A percentile compares a stretch with the other conserved stretches of the same genome.
phyloP scores from a whole-genome alignment of 2,113 vertebrate genomes.

The Tupaia chinensis region DNA sequence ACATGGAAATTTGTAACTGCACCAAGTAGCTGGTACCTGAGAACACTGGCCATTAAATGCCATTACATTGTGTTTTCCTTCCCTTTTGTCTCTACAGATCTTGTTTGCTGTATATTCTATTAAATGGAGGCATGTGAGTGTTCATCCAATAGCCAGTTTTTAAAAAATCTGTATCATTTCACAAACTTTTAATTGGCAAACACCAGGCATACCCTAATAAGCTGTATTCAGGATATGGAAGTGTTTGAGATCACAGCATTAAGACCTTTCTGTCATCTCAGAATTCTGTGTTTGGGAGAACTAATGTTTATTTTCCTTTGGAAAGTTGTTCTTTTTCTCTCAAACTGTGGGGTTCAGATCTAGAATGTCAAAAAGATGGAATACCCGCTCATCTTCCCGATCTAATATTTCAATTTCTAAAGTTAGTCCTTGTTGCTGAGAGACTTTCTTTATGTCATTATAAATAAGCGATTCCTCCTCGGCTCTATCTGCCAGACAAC shows the following conservation, averaged over 20 bases:
- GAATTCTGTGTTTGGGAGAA: conserved; percentile 48
- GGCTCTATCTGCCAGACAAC: background rate
- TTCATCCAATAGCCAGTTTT: background rate
- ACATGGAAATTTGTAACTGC: background rate
- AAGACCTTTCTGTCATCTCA: background rate
- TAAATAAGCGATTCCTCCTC: conserved; percentile 66
- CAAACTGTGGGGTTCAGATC: conserved; percentile 22
- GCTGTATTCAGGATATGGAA: background rate
- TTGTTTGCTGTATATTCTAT: background rate
- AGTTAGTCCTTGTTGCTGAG: conserved; percentile 76
- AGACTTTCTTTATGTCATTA: conserved; percentile 21
- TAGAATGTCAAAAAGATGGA: conserved; percentile 46
- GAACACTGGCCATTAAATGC: background rate
- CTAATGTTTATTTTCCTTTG: background rate
- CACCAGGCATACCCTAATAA: background rate
- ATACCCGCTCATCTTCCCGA: conserved; percentile 24
- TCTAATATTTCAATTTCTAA: conserved; percentile 42
- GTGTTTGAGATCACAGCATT: background rate
- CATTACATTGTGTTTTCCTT: background rate
- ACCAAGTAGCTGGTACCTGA: background rate
- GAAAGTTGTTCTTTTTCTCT: background rate
- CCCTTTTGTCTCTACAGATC: background rate
- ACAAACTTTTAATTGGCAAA: conserved; percentile 37
- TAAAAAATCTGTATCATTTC: background rate
- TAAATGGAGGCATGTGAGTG: background rate